Conservation (phyloP, 2,797 vertebrate genomes). For the Channa striata region DNA sequence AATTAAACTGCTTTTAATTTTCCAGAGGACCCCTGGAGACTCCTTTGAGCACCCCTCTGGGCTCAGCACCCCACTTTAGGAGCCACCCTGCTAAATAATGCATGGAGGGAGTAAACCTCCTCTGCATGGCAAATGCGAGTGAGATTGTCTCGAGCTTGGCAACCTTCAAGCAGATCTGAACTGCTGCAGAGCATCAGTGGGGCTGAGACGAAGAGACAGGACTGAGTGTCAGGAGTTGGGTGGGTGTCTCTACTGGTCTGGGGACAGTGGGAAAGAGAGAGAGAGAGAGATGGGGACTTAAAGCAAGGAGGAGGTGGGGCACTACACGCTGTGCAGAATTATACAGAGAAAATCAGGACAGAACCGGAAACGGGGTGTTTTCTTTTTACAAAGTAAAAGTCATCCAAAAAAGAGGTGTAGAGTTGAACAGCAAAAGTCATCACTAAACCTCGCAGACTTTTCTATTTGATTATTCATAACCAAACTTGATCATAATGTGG, state of each 20-base stretch:
- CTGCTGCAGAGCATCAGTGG: not conserved
- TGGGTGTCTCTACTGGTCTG: slow-evolving; percentile 5
- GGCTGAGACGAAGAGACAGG: not conserved
- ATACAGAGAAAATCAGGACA: not conserved
- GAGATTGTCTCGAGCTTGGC: not conserved
- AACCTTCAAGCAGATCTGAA: slow-evolving; percentile 24
- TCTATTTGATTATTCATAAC: not conserved
- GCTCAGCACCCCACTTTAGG: slow-evolving; percentile 33
- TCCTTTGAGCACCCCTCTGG: slow-evolving; percentile 34
- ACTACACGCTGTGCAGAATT: slow-evolving; percentile 35
- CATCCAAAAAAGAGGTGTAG: too few relatives aligned
- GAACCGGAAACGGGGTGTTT: slow-evolving; percentile 23
- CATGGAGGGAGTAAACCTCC: slow-evolving; percentile 29
- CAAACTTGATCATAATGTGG: not conserved
- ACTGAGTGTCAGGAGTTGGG: slow-evolving; percentile 15
- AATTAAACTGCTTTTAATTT: slow-evolving; percentile 64
- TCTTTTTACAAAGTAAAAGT: slow-evolving; percentile 52
- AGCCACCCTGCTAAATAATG: slow-evolving; percentile 52
- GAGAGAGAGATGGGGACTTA: slow-evolving; percentile 9
- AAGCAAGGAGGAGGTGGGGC: slow-evolving; percentile 66
- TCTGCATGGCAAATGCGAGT: slow-evolving; percentile 10
- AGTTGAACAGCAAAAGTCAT: not conserved
- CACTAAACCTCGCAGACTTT: not conserved
- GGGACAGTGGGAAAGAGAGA: not conserved
- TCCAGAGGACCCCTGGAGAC: slow-evolving; percentile 35